These are phyloP conservation scores for Gobius niger DNA, from an alignment of 2,113 vertebrate genomes.

Conservation along the genomic window DNA sequence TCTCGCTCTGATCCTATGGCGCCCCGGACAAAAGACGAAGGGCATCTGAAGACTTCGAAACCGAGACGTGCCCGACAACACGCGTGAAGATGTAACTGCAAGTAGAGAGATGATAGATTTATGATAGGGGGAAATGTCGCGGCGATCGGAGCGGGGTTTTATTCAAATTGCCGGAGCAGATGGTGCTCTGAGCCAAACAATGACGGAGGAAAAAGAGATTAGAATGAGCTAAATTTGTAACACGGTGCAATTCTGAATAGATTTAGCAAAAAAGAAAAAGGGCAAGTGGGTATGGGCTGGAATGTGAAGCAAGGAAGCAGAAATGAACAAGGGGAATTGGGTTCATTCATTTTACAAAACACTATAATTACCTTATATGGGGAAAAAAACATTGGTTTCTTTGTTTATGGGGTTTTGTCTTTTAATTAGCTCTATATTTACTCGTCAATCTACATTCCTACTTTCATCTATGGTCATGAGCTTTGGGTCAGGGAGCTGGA, in stretches of 20 bases:
- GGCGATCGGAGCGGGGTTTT: neutral
- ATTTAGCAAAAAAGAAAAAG: too few species aligned
- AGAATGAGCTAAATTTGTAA: neutral
- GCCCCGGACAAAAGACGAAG: constrained; percentile 43
- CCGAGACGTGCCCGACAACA: constrained; percentile 24
- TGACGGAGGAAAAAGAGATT: neutral
- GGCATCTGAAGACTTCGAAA: constrained; percentile 46
- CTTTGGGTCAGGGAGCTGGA: too few species aligned
- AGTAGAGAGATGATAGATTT: neutral
- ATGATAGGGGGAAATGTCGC: neutral
- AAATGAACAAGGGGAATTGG: neutral
- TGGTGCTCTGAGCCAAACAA: neutral
- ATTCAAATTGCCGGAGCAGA: neutral
- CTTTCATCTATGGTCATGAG: too few species aligned
- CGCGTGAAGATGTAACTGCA: too few species aligned
- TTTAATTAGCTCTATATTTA: too few species aligned
- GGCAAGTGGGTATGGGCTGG: too few species aligned
- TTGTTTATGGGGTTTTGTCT: too few species aligned
- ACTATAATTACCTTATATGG: too few species aligned
- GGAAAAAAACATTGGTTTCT: too few species aligned
- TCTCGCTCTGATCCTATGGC: constrained; percentile 43
- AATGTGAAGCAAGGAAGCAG: too few species aligned
- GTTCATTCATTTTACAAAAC: too few species aligned
- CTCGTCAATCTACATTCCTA: too few species aligned
- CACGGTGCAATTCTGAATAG: neutral